Evolutionary conservation across 2,888 invertebrate species (phyloP).

Genomic region (Nomada ruficornis): DNA sequence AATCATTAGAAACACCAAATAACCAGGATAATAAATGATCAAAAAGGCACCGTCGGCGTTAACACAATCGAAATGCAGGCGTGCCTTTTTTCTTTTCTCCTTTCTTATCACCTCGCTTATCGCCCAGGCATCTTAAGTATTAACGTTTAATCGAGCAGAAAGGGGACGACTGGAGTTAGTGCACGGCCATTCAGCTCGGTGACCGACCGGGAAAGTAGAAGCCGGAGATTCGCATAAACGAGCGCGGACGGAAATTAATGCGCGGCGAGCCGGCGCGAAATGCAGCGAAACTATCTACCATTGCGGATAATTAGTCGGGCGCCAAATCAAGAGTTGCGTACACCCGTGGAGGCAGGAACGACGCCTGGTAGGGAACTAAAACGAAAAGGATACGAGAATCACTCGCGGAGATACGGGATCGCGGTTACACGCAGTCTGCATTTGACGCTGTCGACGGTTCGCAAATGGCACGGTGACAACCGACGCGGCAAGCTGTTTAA

Average conservation of each 20-base stretch:
- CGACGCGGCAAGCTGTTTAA: constrained; percentile 21
- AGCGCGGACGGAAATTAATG: constrained; percentile 68
- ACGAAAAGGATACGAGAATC: constrained; percentile 18
- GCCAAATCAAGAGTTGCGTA: constrained; percentile 60
- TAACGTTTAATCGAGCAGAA: constrained; percentile 55
- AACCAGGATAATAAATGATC: too few relatives aligned
- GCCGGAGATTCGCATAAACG: constrained; percentile 66
- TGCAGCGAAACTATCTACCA: constrained; percentile 72
- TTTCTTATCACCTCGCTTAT: constrained; percentile 49
- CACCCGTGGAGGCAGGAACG: constrained; percentile 35
- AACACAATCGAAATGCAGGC: neutral
- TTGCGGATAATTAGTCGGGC: constrained; percentile 71
- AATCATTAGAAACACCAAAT: too few relatives aligned
- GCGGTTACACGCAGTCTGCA: constrained; percentile 46
- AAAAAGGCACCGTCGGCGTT: too few relatives aligned
- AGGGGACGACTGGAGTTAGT: constrained; percentile 31
- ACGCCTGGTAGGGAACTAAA: constrained; percentile 46
- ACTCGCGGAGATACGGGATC: constrained; percentile 50
- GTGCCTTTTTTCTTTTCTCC: constrained; percentile 5
- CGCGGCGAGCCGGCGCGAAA: constrained; percentile 65
- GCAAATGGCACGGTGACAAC: constrained; percentile 47
- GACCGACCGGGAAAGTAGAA: constrained; percentile 56
- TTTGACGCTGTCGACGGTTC: constrained; percentile 29
- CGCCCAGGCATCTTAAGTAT: constrained; percentile 40
- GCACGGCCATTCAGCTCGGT: constrained; percentile 35